Evolutionary conservation across 2,113 vertebrate species (phyloP), one percentile per base, ranked within the genome.

Genomic region (Leucoraja erinaceus): DNA sequence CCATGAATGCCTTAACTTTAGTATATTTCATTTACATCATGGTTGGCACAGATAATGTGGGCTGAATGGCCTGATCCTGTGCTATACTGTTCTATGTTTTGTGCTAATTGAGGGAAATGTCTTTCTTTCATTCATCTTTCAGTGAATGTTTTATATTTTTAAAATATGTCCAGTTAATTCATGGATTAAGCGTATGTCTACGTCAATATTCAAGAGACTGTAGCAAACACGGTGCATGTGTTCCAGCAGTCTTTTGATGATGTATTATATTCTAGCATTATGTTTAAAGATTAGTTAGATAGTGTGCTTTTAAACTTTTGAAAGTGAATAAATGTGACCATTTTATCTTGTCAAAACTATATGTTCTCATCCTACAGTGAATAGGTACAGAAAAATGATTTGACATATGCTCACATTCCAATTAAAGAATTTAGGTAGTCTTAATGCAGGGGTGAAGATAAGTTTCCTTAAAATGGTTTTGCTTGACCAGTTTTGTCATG

Each of bases 401-500:
- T 88, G 59, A 88, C 31, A 18, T 31, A 16, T 31, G n/a, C 22
- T 91, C 66, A 72, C 31, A 70, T 70, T 70, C 66, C 66, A 38
- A 4, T 47, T 70, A 72, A 91, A 91, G 33, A 47, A 66, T 20
- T 72, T 25, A 91, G 33, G 38, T 66, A 91, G 88, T 72, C 88
- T 72, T 91, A 91, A 72, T 91, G 70, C 33, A 47, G 88, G 88
- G 11, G 63, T 8, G 16, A n/a, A 61, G 22, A 63, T 10, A 68
- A 8, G 28, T 91, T 31, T 72, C 66, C 68, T 20, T 28, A 38
- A 18, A 91, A 91, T 91, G 66, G 88, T 91, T 90, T 72, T 91
- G 88, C 88, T 70, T 72, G 63, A 91, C 66, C 33, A 72, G 88
- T 91, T 91, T 91, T 72, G 88, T 47, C 66, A 70, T 33, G 38